Percentiles rank a stretch among this genome's conserved stretches.
phyloP scores from a whole-genome alignment of 1,140 invertebrate genomes.

The Meloidogyne hapla region DNA sequence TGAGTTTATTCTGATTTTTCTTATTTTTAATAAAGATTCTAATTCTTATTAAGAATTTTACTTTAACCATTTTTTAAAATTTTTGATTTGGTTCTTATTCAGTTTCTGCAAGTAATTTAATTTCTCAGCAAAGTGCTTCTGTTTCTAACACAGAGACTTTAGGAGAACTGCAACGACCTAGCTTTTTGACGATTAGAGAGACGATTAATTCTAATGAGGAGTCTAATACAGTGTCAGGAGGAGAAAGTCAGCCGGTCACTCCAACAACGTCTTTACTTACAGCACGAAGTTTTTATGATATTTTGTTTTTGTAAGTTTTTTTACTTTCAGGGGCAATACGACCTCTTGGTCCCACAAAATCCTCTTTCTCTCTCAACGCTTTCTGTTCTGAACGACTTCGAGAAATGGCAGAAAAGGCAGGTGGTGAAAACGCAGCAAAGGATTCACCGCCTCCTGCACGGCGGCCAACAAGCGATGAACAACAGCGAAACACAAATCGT shows the following conservation, averaged over 20 bases:
- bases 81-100: too few relatives aligned
- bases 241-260: neutral
- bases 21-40: neutral
- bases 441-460: neutral
- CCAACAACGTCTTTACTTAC: slow-evolving; percentile 7
- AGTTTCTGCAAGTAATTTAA: slow-evolving; percentile 11
- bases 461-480: neutral
- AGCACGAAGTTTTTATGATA: neutral
- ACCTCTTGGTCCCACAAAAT: slow-evolving; percentile 33
- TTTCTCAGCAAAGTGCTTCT: slow-evolving; percentile 8
- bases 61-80: too few relatives aligned
- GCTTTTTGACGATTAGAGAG: neutral
- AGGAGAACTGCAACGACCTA: neutral
- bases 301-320: neutral
- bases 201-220: neutral
- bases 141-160: slow-evolving; percentile 2
- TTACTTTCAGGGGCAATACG: neutral
- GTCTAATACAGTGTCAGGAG: neutral
- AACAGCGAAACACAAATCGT: neutral
- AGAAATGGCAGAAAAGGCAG: slow-evolving; percentile 58
- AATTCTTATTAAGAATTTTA: neutral
- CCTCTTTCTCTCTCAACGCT: slow-evolving; percentile 54
- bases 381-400: slow-evolving; percentile 64
- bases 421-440: neutral
- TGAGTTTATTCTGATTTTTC: neutral